These are phyloP conservation scores for Erebia epiphron DNA, from an alignment of 2,888 invertebrate genomes.

Conservation along the genomic window DNA sequence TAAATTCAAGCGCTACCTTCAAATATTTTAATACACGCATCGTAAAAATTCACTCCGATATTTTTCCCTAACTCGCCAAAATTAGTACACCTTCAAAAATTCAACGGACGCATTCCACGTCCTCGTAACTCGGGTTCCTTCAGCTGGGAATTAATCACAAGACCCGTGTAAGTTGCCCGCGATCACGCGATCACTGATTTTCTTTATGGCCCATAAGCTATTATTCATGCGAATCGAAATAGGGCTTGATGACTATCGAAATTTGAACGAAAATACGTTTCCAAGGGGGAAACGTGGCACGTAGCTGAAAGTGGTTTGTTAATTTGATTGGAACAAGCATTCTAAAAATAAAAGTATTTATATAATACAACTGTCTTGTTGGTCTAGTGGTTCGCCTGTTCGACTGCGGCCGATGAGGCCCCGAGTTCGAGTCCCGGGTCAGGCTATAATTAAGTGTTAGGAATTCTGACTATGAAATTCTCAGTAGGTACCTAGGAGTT, in stretches of 20 bases:
- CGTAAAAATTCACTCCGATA: too few species aligned
- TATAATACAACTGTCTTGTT: too few species aligned
- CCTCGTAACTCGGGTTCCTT: conserved; percentile 47
- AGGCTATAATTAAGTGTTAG: too few species aligned
- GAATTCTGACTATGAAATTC: too few species aligned
- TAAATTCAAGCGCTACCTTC: too few species aligned
- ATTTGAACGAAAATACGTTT: conserved; percentile 15
- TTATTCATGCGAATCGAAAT: conserved; percentile 36
- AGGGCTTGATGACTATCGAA: conserved; percentile 27
- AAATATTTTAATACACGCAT: too few species aligned
- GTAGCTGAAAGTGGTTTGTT: background rate
- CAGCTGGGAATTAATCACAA: conserved; percentile 52
- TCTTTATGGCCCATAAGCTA: conserved; percentile 41
- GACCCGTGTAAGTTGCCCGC: conserved; percentile 50
- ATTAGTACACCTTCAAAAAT: conserved; percentile 15
- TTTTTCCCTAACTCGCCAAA: too few species aligned
- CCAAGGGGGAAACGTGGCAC: background rate
- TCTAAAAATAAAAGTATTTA: background rate
- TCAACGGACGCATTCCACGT: conserved; percentile 43
- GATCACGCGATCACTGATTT: conserved; percentile 51
- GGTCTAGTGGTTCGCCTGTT: too few species aligned
- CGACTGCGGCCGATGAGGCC: too few species aligned
- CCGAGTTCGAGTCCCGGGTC: too few species aligned
- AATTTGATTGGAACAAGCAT: conserved; percentile 7
- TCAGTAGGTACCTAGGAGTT: too few species aligned